These are phyloP conservation scores for Protodeltote pygarga DNA, from an alignment of 2,888 invertebrate species.

Conservation along the genomic window DNA sequence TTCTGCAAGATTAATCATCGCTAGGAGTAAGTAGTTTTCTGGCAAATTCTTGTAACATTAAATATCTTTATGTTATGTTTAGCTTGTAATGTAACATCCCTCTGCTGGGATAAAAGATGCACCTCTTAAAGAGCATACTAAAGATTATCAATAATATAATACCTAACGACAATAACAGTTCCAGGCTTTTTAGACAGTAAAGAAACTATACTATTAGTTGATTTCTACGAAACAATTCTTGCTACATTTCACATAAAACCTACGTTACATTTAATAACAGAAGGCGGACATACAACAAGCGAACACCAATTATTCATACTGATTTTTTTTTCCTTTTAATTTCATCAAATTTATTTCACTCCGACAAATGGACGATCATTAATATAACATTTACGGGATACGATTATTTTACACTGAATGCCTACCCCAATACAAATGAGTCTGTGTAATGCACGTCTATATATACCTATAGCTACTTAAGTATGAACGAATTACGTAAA, in stretches of 20 bases:
- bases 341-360: conserved; percentile 78
- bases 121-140: too few relatives aligned
- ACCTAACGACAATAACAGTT: too few relatives aligned
- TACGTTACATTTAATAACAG: conserved; percentile 56
- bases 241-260: conserved; percentile 42
- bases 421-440: conserved; percentile 50
- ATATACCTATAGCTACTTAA: conserved; percentile 28
- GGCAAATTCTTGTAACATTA: too few relatives aligned
- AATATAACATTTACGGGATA: conserved; percentile 71
- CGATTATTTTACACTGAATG: conserved; percentile 60
- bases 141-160: too few relatives aligned
- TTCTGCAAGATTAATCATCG: neutral
- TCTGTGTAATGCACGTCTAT: conserved; percentile 43
- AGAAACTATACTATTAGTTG: conserved; percentile 26
- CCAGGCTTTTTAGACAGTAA: too few relatives aligned
- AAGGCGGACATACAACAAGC: conserved; percentile 56
- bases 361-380: conserved; percentile 70
- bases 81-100: too few relatives aligned
- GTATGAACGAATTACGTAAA: conserved; percentile 9
- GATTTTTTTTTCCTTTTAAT: conserved; percentile 70
- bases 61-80: too few relatives aligned
- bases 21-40: too few relatives aligned
- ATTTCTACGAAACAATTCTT: conserved; percentile 31
- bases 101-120: too few relatives aligned
- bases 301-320: conserved; percentile 62